phyloP scores from a whole-genome alignment of 2,888 invertebrate genomes.

The Liopterus haemorrhoidalis region DNA sequence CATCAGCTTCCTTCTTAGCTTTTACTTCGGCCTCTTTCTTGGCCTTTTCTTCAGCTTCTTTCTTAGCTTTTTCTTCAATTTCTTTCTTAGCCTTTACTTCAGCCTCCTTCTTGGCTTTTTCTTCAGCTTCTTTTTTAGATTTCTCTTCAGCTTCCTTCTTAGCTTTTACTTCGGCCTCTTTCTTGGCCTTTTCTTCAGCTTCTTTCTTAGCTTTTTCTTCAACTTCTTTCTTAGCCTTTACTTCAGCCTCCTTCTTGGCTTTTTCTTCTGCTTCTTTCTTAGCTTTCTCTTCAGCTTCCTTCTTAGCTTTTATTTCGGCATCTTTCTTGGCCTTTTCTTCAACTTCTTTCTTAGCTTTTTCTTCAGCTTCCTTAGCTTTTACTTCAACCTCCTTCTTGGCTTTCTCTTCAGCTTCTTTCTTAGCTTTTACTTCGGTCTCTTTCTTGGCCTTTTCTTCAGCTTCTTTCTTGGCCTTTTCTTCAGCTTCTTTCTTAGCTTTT shows the following conservation, averaged over 20 bases:
- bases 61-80: conserved; percentile 43
- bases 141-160: conserved; percentile 31
- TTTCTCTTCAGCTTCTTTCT: conserved; percentile 42
- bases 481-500: conserved; percentile 35
- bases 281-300: conserved; percentile 37
- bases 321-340: conserved; percentile 38
- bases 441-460: conserved; percentile 36
- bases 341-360: conserved; percentile 30
- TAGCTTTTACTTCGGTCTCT: conserved; percentile 43
- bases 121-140: conserved; percentile 33
- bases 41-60: conserved; percentile 31
- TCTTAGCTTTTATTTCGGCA: conserved; percentile 43
- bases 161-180: not conserved
- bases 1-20: conserved; percentile 38
- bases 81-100: conserved; percentile 38
- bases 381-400: conserved; percentile 30
- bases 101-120: conserved; percentile 29
- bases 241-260: not conserved
- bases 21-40: conserved; percentile 43
- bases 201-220: not conserved
- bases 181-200: not conserved
- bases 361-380: conserved; percentile 35
- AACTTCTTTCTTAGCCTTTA: conserved; percentile 1
- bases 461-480: conserved; percentile 30
- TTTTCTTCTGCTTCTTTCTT: conserved; percentile 7